A percentile compares a stretch with the other conserved stretches of the same genome.
phyloP scores from a whole-genome alignment of 2,888 invertebrate genomes.

The Chromoteleia sp. region DNA sequence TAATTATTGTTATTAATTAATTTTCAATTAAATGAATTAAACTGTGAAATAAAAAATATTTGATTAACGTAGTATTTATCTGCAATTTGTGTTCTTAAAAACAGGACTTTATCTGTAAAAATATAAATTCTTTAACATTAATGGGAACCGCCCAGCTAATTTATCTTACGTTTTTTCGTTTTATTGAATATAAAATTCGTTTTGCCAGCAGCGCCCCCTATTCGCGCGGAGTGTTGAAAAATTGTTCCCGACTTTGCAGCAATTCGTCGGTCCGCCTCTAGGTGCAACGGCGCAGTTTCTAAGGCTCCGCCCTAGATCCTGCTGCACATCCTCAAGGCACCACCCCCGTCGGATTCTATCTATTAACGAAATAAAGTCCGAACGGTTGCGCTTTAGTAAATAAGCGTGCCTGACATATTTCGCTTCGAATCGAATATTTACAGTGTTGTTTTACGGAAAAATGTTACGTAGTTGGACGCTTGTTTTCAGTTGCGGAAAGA shows the following conservation, averaged over 20 bases:
- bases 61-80: too few species aligned
- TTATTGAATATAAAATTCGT: slow-evolving; percentile 59
- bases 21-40: too few species aligned
- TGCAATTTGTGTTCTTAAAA: too few species aligned
- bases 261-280: slow-evolving; percentile 72
- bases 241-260: slow-evolving; percentile 63
- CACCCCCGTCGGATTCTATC: slow-evolving; percentile 78
- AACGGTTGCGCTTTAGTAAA: slow-evolving; percentile 40
- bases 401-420: slow-evolving; percentile 43
- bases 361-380: slow-evolving; percentile 60
- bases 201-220: slow-evolving; percentile 32
- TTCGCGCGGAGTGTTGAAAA: slow-evolving; percentile 44
- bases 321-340: slow-evolving; percentile 80
- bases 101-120: neutral
- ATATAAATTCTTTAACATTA: slow-evolving; percentile 6
- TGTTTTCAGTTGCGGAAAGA: slow-evolving; percentile 6
- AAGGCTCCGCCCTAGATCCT: slow-evolving; percentile 83
- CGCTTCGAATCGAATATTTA: slow-evolving; percentile 21
- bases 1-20: too few species aligned
- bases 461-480: neutral
- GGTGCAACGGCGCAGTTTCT: slow-evolving; percentile 78
- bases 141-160: slow-evolving; percentile 44
- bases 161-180: slow-evolving; percentile 48
- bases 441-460: slow-evolving; percentile 25
- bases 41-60: too few species aligned